Base-by-base conservation (phyloP, 2,888 invertebrate species). In the Hemithea aestivaria region DNA sequence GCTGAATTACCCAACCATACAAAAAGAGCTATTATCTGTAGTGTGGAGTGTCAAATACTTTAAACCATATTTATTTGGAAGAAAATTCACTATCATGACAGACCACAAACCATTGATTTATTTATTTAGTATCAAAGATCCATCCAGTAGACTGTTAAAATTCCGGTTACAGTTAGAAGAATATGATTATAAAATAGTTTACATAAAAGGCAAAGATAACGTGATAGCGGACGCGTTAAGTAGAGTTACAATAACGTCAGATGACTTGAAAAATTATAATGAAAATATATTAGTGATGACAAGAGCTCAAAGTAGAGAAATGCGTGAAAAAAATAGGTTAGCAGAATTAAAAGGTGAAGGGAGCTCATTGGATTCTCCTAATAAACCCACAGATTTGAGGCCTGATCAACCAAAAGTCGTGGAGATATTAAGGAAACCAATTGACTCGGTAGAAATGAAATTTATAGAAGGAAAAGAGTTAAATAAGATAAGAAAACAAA, bases 371-470 rank as follows among this genome's bases (percentile, higher is more conserved):
- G 20, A 7, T 39, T 34, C 30, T 26, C 30, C 8, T 16, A 44
- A 22, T 44, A 35, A 7, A 25, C 1, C 30, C 12, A 31, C 27
- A 1, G 35, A 46, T 33, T 9, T 44, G 20, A 10, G 48, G 48
- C 11, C 34, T 45, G 50, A 45, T 45, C 50, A 51, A 40, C 45
- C 47, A 21, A 37, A 27, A 40, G 28, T 48, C 10, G 41, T 34
- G 20, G 54, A 51, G 21, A 38, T 50, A 40, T 27, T 53, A 28
- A 25, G 31, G 10, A 51, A 28, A 33, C 52, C 56, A 4, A 28
- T 12, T 34, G 25, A 32, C 10, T 29, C 44, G 1, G 28, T 47
- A 1, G 48, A 53, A 30, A 20, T 53, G 29, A 39, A 5, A 9
- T 40, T 49, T 6, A 16, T 43, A 7, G 23, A 40, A 16, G 33